Base-by-base conservation (phyloP, 2,113 vertebrate species). In the Xyrauchen texanus region DNA sequence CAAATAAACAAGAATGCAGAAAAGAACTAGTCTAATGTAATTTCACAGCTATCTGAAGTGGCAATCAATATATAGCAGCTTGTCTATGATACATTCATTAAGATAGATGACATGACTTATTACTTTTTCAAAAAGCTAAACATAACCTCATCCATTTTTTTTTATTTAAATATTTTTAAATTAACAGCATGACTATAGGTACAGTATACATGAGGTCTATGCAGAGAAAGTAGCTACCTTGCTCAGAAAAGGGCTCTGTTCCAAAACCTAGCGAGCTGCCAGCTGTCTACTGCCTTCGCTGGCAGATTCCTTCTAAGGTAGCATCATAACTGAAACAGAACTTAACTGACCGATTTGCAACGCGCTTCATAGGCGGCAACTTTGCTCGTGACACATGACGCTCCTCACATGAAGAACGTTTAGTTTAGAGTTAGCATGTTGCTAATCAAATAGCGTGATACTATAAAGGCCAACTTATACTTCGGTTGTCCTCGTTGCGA, bases 41-140 rank as follows among this genome's bases (percentile, higher is more conserved):
- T 95, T 99, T 99, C 98, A 99, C 97, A 99, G 97, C 97, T 97
- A 98, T 97, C 89, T 91, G 95, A 99, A 99, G 96, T 99, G 98
- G 96, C 96, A 96, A 98, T 97, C 94, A 92, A 96, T 95, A 96
- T 95, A 95, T 98, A 99, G 98, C 98, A 99, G 98, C 97, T 98
- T 96, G 96, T 96, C 96, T 99, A 98, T 94, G 93, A 96, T 99
- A 99, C 98, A 99, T 99, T 99, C 97, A 98, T 34, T 34, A 34
- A 34, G 21, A 34, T 34, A 34, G 21, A 34, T 34, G 21, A 34
- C 21, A 34, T 3, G 21, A 95, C 94, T 95, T 96, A 96, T 97
- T 98, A 98, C 95, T 97, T 95, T 95, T 95, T 94, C 93, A 93
- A 95, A 89, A 97, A 96, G 94, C 96, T 94, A 96, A 95, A 96